Evolutionary conservation across 2,113 vertebrate genomes (phyloP).

Genomic region (Ptilorrhoa leucosticta): DNA sequence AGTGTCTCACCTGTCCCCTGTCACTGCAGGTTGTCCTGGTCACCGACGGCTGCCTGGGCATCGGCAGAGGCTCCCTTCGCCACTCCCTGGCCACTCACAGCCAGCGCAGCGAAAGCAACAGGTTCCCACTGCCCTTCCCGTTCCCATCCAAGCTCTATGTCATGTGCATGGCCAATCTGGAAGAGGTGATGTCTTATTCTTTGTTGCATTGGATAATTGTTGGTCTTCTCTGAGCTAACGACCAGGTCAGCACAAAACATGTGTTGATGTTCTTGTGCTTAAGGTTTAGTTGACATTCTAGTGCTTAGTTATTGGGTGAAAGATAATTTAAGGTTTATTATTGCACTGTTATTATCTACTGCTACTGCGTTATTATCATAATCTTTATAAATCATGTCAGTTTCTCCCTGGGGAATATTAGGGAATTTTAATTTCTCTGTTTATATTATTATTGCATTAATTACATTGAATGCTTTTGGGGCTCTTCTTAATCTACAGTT

Average conservation of each 20-base stretch:
- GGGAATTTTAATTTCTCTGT: neutral
- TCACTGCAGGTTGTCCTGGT: slow-evolving; percentile 87
- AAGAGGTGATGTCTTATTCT: slow-evolving; percentile 81
- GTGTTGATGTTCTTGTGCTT: neutral
- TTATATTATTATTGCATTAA: neutral
- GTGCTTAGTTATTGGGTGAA: neutral
- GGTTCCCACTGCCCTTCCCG: slow-evolving; percentile 92
- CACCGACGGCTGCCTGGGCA: slow-evolving; percentile 93
- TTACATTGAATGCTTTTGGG: neutral
- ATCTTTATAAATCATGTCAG: neutral
- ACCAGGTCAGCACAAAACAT: neutral
- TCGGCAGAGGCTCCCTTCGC: slow-evolving; percentile 90
- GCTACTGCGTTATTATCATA: neutral
- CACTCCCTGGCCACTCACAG: slow-evolving; percentile 87
- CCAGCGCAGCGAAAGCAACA: slow-evolving; percentile 86
- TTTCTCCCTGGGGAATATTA: neutral
- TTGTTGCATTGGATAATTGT: neutral
- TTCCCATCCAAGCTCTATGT: slow-evolving; percentile 93
- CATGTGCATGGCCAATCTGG: slow-evolving; percentile 94
- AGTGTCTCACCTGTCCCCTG: neutral
- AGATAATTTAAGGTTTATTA: neutral
- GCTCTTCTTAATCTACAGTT: neutral
- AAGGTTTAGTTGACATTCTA: neutral
- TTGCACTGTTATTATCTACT: neutral
- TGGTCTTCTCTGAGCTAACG: neutral